A percentile compares a stretch with the other conserved stretches of the same genome.
These are phyloP conservation scores for Entomyzon cyanotis DNA, from an alignment of 2,113 vertebrate genomes.

Conservation along the genomic window DNA sequence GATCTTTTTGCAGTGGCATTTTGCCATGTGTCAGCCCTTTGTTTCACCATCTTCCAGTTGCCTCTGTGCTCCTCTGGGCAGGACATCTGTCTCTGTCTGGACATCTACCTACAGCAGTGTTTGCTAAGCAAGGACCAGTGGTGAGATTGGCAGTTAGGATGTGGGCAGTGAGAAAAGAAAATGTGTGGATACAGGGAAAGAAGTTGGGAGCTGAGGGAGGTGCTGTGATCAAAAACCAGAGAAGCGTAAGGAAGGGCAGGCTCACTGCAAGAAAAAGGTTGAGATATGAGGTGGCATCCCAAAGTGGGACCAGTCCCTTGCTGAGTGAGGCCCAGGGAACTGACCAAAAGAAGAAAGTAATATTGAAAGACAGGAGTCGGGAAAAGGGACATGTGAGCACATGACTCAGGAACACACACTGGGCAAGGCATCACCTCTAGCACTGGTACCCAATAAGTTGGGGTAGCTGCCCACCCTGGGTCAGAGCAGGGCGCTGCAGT, in stretches of 20 bases:
- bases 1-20: conserved; percentile 12
- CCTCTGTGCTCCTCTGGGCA: neutral
- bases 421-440: neutral
- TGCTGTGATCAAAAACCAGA: neutral
- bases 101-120: conserved; percentile 12
- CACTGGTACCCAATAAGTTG: rapidly evolving
- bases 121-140: neutral
- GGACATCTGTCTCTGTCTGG: neutral
- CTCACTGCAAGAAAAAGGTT: neutral
- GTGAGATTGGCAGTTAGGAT: neutral
- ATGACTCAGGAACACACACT: neutral
- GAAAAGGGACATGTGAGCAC: neutral
- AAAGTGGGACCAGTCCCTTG: neutral
- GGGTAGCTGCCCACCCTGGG: neutral
- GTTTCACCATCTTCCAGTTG: neutral
- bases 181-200: neutral
- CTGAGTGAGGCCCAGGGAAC: too few relatives aligned
- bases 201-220: neutral
- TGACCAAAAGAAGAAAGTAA: neutral
- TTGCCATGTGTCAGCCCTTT: conserved; percentile 42
- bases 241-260: rapidly evolving
- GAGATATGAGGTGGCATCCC: neutral
- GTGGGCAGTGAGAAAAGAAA: neutral
- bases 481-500: neutral
- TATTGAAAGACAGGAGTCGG: neutral